These are phyloP conservation scores for Apamea crenata DNA, from an alignment of 2,888 invertebrate genomes.

Conservation along the genomic window DNA sequence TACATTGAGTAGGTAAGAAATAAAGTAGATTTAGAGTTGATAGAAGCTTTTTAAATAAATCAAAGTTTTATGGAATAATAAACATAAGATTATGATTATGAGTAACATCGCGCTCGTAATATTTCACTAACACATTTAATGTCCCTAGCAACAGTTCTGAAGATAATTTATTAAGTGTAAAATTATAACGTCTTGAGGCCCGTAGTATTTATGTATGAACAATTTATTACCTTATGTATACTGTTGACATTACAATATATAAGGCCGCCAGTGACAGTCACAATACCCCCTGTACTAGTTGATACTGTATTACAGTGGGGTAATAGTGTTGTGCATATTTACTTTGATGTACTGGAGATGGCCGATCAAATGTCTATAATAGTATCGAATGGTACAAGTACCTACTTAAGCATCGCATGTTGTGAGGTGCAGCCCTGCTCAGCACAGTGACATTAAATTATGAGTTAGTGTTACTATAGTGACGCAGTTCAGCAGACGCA, in stretches of 20 bases:
- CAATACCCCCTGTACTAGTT: not conserved
- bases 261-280: not conserved
- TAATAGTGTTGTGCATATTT: not conserved
- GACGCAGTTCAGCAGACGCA: too few relatives aligned
- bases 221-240: not conserved
- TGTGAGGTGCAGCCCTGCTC: not conserved
- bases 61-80: slow-evolving; percentile 28
- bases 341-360: not conserved
- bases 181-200: not conserved
- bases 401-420: not conserved
- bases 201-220: too few relatives aligned
- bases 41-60: slow-evolving; percentile 22
- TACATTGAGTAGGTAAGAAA: slow-evolving; percentile 45
- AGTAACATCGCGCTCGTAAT: not conserved
- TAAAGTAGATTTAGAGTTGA: slow-evolving; percentile 40
- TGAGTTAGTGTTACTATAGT: not conserved
- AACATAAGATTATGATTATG: slow-evolving; percentile 20
- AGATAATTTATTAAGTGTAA: not conserved
- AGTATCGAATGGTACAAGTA: not conserved
- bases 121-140: not conserved
- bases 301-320: not conserved
- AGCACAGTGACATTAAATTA: not conserved
- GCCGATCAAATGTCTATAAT: not conserved
- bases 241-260: not conserved
- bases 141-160: not conserved